These are phyloP conservation scores for Ophion obscuratus DNA, from an alignment of 2,888 invertebrate species.

Conservation along the genomic window DNA sequence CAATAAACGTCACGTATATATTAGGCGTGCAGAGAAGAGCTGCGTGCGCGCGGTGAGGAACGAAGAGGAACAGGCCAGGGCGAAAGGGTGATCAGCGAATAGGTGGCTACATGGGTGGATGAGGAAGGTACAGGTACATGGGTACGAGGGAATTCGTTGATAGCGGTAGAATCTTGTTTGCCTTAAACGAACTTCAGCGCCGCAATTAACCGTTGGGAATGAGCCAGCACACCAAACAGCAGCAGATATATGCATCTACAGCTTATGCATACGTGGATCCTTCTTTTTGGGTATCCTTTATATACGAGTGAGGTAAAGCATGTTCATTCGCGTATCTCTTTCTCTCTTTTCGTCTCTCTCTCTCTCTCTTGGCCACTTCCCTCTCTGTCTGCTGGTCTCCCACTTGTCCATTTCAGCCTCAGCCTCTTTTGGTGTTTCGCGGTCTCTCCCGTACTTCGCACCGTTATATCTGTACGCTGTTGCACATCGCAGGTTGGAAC, in stretches of 20 bases:
- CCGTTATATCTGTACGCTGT: conserved; percentile 37
- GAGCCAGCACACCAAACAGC: conserved; percentile 60
- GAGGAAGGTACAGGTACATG: conserved; percentile 23
- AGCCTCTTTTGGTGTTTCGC: conserved; percentile 22
- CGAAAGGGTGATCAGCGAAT: conserved; percentile 45
- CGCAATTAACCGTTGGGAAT: conserved; percentile 75
- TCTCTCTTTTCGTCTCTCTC: neutral
- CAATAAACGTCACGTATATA: conserved; percentile 79
- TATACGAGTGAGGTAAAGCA: conserved; percentile 38
- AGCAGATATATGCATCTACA: conserved; percentile 17
- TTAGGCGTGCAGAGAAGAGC: conserved; percentile 50
- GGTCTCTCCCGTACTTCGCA: conserved; percentile 18
- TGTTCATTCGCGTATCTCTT: conserved; percentile 32
- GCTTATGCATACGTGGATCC: conserved; percentile 31
- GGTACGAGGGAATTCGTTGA: conserved; percentile 44
- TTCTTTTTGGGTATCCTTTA: conserved; percentile 50
- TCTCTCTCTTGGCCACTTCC: neutral
- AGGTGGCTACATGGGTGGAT: conserved; percentile 7
- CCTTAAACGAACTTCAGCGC: conserved; percentile 76
- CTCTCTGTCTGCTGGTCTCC: neutral
- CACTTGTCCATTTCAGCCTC: conserved; percentile 33
- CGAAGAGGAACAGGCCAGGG: conserved; percentile 37
- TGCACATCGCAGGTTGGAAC: conserved; percentile 32
- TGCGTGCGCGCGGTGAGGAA: conserved; percentile 1
- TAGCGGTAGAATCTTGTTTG: conserved; percentile 74